Evolutionary conservation across 2,797 vertebrate species (phyloP).

Genomic region (Pangasius mekongensis): DNA sequence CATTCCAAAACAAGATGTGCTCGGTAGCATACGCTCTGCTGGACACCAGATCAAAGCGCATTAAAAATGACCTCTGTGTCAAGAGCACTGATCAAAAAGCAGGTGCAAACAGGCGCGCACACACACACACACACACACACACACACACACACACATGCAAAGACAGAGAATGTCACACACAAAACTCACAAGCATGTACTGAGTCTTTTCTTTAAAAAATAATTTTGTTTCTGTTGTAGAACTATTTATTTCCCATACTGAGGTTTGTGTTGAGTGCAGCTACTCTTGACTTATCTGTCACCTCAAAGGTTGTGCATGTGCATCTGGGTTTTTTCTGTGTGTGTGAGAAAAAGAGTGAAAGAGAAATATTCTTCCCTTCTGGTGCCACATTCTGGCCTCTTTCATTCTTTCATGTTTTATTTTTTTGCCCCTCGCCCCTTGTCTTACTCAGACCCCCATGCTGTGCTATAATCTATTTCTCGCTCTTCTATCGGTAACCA

Average conservation of each 20-base stretch:
- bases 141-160: slow-evolving; percentile 48
- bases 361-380: slow-evolving; percentile 14
- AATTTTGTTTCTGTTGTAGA: slow-evolving; percentile 46
- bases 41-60: slow-evolving; percentile 74
- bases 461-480: slow-evolving; percentile 74
- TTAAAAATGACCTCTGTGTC: slow-evolving; percentile 76
- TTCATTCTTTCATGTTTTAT: slow-evolving; percentile 77
- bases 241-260: background rate
- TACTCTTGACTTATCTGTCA: background rate
- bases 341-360: background rate
- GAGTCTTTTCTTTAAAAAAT: background rate
- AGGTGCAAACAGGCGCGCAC: slow-evolving; percentile 70
- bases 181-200: background rate
- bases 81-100: slow-evolving; percentile 73
- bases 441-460: slow-evolving; percentile 63
- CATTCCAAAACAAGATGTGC: slow-evolving; percentile 71
- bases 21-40: slow-evolving; percentile 62
- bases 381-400: slow-evolving; percentile 50
- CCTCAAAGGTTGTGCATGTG: slow-evolving; percentile 37
- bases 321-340: background rate
- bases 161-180: slow-evolving; percentile 58
- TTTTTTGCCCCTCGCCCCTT: slow-evolving; percentile 76
- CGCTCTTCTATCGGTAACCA: slow-evolving; percentile 81
- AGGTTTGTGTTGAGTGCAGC: background rate
- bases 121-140: slow-evolving; percentile 58